phyloP scores from a whole-genome alignment of 2,113 vertebrate genomes.

The Engystomops pustulosus region DNA sequence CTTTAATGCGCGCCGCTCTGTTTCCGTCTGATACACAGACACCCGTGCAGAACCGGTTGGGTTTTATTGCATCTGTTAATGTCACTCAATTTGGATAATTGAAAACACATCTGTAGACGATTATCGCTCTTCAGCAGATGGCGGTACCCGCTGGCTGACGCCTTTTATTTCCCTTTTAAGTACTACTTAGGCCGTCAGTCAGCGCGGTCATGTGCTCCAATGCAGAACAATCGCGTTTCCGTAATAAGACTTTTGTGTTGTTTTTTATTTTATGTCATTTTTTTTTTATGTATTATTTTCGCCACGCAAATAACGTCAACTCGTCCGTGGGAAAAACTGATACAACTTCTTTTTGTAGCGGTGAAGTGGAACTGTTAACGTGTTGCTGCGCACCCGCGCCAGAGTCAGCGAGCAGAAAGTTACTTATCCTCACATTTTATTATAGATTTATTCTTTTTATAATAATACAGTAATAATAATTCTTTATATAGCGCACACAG shows the following conservation, averaged over 20 bases:
- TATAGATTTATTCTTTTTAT: no score
- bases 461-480: no score
- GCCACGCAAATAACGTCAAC: not conserved
- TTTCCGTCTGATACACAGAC: not conserved
- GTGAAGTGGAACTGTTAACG: not conserved
- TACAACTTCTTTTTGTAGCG: not conserved
- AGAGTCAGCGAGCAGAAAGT: not conserved
- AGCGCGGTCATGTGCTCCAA: not conserved
- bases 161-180: slow-evolving; percentile 27
- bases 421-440: no score
- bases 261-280: no score
- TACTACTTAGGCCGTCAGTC: slow-evolving; percentile 31
- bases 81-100: slow-evolving; percentile 35
- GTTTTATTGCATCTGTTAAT: slow-evolving; percentile 18
- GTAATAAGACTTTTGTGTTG: not conserved
- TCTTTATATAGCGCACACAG: no score
- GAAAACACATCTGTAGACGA: slow-evolving; percentile 27
- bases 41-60: slow-evolving; percentile 3
- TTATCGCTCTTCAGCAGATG: slow-evolving; percentile 44
- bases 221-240: not conserved
- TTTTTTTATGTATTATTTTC: not conserved
- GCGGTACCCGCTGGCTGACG: slow-evolving; percentile 20
- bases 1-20: not conserved
- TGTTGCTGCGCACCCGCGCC: not conserved
- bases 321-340: not conserved